Percentiles rank a stretch among this genome's conserved stretches.
These are phyloP conservation scores for Spilarctia lutea DNA, from an alignment of 2,888 invertebrate species.

Conservation along the genomic window DNA sequence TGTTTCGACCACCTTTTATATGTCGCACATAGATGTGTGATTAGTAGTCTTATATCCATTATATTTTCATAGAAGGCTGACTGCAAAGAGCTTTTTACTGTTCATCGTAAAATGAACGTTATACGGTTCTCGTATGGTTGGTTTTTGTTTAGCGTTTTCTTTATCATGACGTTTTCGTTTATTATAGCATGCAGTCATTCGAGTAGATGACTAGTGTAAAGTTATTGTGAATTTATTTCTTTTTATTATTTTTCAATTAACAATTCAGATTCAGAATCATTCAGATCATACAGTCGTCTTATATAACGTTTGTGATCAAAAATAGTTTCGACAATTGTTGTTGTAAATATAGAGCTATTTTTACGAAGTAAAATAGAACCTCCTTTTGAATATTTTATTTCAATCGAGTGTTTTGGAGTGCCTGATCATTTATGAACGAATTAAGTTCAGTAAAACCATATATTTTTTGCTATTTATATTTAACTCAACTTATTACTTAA, in stretches of 20 bases:
- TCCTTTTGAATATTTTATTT: background rate
- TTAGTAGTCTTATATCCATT: constrained; percentile 77
- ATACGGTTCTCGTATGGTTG: constrained; percentile 34
- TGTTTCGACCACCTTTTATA: constrained; percentile 79
- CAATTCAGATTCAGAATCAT: constrained; percentile 19
- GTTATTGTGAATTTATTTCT: constrained; percentile 60
- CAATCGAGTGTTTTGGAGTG: background rate
- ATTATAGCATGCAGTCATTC: constrained; percentile 77
- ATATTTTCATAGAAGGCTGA: constrained; percentile 85
- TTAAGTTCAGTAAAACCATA: background rate
- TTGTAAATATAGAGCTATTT: background rate
- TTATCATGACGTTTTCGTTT: constrained; percentile 60
- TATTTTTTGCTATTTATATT: background rate
- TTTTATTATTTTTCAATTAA: constrained; percentile 55
- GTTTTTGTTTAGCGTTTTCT: constrained; percentile 40
- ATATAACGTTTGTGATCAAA: background rate
- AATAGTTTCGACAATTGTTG: background rate
- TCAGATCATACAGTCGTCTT: background rate
- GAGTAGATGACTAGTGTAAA: constrained; percentile 65
- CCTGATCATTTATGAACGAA: background rate
- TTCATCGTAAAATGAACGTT: constrained; percentile 45
- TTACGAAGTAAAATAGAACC: background rate
- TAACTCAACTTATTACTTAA: background rate
- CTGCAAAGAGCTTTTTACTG: constrained; percentile 67
- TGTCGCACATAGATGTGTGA: constrained; percentile 78